Evolutionary conservation across 2,888 invertebrate genomes (phyloP), one percentile per base, ranked within the genome.

Genomic region (Zele albiditarsus): DNA sequence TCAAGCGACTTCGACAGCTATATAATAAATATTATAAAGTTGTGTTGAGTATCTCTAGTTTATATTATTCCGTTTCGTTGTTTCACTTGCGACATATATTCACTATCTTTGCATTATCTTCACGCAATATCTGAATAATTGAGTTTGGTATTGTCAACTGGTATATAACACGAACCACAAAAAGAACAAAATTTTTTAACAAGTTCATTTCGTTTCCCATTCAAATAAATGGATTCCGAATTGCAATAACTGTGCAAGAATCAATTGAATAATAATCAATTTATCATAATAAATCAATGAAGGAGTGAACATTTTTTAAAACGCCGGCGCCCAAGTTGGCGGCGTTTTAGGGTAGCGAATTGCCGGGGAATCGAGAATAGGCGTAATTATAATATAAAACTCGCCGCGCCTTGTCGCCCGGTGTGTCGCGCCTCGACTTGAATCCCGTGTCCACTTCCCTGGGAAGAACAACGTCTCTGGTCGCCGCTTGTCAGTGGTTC

Each of bases 351-450:
- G 75, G 77, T 77, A 80, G 77, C 77, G 68, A 68, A 75, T 75
- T 66, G 65, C 65, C 76, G 57, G 31, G 65, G 78, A 81, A 81
- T 79, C 81, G 82, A 73, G 82, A 82, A 84, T 85, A 83, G 83
- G 80, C 82, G 83, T 85, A 86, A 87, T 86, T 87, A 87, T 87
- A 87, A 87, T 86, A 87, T 85, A 83, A 87, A 87, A 86, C 84
- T 84, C 76, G 84, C 80, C 83, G 85, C 83, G 76, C 80, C 83
- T 82, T 82, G 82, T 84, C 82, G 82, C 81, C 82, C 80, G 80
- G 79, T 76, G 79, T 83, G 80, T 84, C 82, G 82, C 80, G 81
- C 79, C 80, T 78, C 80, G 81, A 83, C 82, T 83, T 81, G 70
- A 79, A 80, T 80, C 80, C 82, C 80, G 80, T 80, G 80, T 81